A percentile compares a stretch with the other conserved stretches of the same genome.
phyloP scores from a whole-genome alignment of 1,140 invertebrate genomes.

The Charaxes varanes region DNA sequence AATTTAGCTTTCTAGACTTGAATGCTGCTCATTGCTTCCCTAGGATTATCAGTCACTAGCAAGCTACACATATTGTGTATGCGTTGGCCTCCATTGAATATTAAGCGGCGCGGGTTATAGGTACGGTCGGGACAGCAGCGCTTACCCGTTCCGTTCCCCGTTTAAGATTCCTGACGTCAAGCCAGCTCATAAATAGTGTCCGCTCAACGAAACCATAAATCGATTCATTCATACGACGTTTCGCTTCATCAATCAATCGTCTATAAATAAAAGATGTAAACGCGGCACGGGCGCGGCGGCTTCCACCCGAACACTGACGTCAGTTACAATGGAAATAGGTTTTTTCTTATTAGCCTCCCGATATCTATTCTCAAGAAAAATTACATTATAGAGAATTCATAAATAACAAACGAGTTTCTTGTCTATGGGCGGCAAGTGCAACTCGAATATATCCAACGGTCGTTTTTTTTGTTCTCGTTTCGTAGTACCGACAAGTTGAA shows the following conservation, averaged over 20 bases:
- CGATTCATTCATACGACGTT: slow-evolving; percentile 65
- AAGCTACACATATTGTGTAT: too few species aligned
- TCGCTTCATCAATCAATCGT: slow-evolving; percentile 61
- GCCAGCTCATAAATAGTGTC: slow-evolving; percentile 48
- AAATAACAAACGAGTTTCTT: slow-evolving; percentile 30
- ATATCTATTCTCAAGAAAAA: slow-evolving; percentile 30
- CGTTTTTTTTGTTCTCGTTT: slow-evolving; percentile 14
- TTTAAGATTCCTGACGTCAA: slow-evolving; percentile 64
- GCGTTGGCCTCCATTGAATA: too few species aligned
- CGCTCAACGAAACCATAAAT: slow-evolving; percentile 57
- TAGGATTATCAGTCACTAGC: too few species aligned
- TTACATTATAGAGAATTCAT: slow-evolving; percentile 27
- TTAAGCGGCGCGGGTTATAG: too few species aligned
- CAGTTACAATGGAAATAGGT: slow-evolving; percentile 36
- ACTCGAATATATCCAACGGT: slow-evolving; percentile 18
- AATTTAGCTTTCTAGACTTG: too few species aligned
- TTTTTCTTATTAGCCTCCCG: slow-evolving; percentile 32
- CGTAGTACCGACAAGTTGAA: slow-evolving; percentile 19
- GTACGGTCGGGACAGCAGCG: background rate
- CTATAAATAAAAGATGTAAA: slow-evolving; percentile 67
- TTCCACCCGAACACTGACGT: slow-evolving; percentile 52
- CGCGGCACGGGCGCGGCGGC: slow-evolving; percentile 39
- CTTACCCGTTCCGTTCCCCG: slow-evolving; percentile 39
- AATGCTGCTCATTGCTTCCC: too few species aligned
- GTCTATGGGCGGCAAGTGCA: slow-evolving; percentile 16